Base-by-base conservation (phyloP, 2,888 invertebrate species). In the Platynereis dumerilii region DNA sequence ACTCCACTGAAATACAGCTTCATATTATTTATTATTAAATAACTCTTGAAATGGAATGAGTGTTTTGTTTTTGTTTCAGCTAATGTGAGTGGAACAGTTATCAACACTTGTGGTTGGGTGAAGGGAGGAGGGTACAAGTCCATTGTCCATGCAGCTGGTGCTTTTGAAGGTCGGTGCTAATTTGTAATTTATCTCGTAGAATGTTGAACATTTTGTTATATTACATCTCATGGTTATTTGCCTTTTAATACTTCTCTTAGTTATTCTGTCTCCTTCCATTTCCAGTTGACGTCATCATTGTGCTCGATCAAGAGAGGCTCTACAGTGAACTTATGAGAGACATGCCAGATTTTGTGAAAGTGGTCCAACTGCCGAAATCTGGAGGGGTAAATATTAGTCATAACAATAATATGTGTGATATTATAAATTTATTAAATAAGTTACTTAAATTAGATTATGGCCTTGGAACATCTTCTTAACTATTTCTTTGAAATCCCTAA, bases 41-140 rank as follows among this genome's bases (percentile, higher is more conserved):
- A n/a, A n/a, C n/a, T n/a, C n/a, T n/a, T n/a, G n/a, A n/a, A n/a
- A n/a, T n/a, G n/a, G n/a, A n/a, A n/a, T n/a, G n/a, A n/a, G n/a
- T n/a, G n/a, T n/a, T n/a, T n/a, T n/a, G n/a, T n/a, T n/a, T 57
- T 22, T 54, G 20, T 57, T 62, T 10, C 61, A 73, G 85, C 83
- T 7, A 83, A 83, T 69, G 74, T 80, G 10, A 85, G 86, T 1
- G 99, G 99, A 0, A 91, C 93, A 2, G 90, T 99, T 42, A 94
- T 99, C 72, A 99, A 99, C 84, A 98, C 98, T 0, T 96, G 96
- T 75, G 98, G 98, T 0, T 99, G 96, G 96, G 91, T 97, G 1
- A 95, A 96, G 84, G 92, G 91, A 0, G 90, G 88, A 0, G 98
- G 97, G 0, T 98, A 96, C 83, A 91, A 91, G 76, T 88, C 92